phyloP scores from a whole-genome alignment of 1,140 invertebrate genomes.

The Conus ventricosus region DNA sequence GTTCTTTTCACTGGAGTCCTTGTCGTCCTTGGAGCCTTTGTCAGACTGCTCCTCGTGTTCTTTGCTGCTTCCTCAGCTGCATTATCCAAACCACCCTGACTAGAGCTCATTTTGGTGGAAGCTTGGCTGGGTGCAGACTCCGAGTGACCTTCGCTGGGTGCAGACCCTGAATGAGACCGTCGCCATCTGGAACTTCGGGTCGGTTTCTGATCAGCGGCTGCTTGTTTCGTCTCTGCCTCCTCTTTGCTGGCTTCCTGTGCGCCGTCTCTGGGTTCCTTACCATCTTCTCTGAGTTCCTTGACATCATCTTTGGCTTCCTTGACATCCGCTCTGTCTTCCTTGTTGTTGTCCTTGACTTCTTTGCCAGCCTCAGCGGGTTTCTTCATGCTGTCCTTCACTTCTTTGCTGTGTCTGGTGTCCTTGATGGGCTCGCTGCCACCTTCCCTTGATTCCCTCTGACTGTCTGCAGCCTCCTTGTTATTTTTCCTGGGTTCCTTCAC shows the following conservation, averaged over 20 bases:
- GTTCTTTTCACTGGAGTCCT: background rate
- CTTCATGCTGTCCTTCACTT: background rate
- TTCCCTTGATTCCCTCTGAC: too few species aligned
- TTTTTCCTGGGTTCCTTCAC: too few species aligned
- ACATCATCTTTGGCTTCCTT: background rate
- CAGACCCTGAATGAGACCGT: slow-evolving; percentile 14
- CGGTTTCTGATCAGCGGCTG: slow-evolving; percentile 22
- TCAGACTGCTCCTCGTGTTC: background rate
- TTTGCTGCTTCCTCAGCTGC: background rate
- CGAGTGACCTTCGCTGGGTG: background rate
- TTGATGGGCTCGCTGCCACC: too few species aligned
- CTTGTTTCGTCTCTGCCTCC: background rate
- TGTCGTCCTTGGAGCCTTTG: background rate
- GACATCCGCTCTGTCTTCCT: background rate
- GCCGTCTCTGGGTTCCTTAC: slow-evolving; percentile 1
- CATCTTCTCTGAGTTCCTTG: background rate
- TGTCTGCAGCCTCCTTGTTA: too few species aligned
- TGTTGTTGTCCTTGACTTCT: background rate
- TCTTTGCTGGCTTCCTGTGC: background rate
- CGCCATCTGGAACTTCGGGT: slow-evolving; percentile 7
- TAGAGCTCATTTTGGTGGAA: background rate
- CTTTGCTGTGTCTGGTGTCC: background rate
- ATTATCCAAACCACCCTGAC: background rate
- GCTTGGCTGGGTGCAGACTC: background rate
- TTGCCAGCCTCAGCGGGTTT: background rate